A percentile compares a stretch with the other conserved stretches of the same genome.
These are phyloP conservation scores for Ptychobarbus kaznakovi DNA, from an alignment of 2,797 vertebrate genomes.

Conservation along the genomic window DNA sequence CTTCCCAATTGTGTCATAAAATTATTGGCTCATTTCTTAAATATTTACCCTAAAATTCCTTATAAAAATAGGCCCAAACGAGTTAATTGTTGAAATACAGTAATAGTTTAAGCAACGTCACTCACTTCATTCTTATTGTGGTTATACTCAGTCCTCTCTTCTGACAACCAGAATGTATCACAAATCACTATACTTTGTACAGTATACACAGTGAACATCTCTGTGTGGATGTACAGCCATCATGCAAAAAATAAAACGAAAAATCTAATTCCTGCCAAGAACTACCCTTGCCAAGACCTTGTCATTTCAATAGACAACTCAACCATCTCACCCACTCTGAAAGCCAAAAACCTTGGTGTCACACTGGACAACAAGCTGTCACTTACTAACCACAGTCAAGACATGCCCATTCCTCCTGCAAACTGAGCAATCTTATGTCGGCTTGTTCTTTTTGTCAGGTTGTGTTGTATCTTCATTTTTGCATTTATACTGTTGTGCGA, in stretches of 20 bases:
- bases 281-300: conserved; percentile 4
- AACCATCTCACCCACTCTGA: conserved; percentile 17
- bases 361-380: conserved; percentile 40
- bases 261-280: not conserved
- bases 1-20: not conserved
- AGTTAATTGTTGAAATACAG: not conserved
- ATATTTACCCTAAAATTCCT: not conserved
- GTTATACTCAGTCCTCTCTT: not conserved
- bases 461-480: not conserved
- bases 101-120: not conserved
- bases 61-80: not conserved
- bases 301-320: conserved; percentile 35
- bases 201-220: not conserved
- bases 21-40: not conserved
- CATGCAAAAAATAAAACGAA: not conserved
- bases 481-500: not conserved
- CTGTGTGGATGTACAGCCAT: conserved; percentile 7
- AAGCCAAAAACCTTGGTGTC: conserved; percentile 34
- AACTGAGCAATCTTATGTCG: not conserved
- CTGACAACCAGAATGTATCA: not conserved
- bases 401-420: not conserved
- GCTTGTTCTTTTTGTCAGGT: not conserved
- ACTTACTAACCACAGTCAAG: conserved; percentile 15
- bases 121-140: not conserved
- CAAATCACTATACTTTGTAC: not conserved